These are phyloP conservation scores for Cacatua alba DNA, from an alignment of 2,113 vertebrate genomes.

Conservation along the genomic window DNA sequence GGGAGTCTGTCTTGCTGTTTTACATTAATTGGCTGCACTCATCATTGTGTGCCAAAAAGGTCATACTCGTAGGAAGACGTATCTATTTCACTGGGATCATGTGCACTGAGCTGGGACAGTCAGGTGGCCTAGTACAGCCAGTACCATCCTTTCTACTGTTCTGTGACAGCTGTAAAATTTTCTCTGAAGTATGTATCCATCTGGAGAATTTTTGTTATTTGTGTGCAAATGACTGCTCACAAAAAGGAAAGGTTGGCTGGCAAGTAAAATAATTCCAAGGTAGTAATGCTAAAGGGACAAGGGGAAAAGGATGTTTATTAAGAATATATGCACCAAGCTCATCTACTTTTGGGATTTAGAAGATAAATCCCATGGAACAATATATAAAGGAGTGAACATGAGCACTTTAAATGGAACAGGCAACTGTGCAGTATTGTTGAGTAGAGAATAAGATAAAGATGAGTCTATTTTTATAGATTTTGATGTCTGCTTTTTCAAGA, in stretches of 20 bases:
- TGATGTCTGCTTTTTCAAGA: neutral
- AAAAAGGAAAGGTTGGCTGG: neutral
- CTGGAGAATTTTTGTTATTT: neutral
- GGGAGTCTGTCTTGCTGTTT: neutral
- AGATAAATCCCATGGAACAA: neutral
- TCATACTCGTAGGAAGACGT: neutral
- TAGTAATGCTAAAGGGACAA: neutral
- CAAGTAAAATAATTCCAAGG: neutral
- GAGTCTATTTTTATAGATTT: neutral
- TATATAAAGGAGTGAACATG: neutral
- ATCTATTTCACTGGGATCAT: neutral
- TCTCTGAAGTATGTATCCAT: neutral
- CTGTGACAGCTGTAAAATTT: neutral
- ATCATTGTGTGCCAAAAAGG: neutral
- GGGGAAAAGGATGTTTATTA: neutral
- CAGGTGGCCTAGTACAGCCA: neutral
- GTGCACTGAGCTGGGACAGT: neutral
- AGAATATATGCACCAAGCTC: neutral
- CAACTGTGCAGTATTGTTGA: neutral
- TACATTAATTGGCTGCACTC: neutral
- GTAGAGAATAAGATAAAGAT: neutral
- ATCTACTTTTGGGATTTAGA: neutral
- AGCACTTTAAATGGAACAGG: neutral
- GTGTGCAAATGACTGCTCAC: neutral
- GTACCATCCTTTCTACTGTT: neutral